phyloP scores from a whole-genome alignment of 2,113 vertebrate species.

The Cyprinodon brontotheroides region DNA sequence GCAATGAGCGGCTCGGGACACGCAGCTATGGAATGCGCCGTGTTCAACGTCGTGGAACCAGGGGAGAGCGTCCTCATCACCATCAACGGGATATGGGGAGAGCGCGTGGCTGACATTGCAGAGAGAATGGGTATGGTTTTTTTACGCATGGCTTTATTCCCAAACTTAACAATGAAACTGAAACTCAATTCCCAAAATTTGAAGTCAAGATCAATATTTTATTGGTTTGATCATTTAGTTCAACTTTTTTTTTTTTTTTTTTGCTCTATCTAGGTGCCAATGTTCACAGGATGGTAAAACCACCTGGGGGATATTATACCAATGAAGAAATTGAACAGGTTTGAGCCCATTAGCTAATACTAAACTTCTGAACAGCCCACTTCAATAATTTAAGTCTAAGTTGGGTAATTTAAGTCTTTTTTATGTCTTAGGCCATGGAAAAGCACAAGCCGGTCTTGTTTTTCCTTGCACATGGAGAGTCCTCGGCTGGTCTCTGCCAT shows the following conservation, averaged over 20 bases:
- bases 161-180: background rate
- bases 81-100: constrained; percentile 91
- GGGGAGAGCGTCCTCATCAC: constrained; percentile 86
- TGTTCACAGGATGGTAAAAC: constrained; percentile 84
- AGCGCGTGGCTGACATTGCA: constrained; percentile 87
- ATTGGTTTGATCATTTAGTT: background rate
- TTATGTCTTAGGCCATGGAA: constrained; percentile 78
- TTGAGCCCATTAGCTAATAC: background rate
- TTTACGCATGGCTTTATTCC: constrained; percentile 39
- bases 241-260: background rate
- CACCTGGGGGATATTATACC: constrained; percentile 83
- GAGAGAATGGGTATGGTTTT: constrained; percentile 65
- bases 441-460: constrained; percentile 87
- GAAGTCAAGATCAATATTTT: background rate
- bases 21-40: constrained; percentile 90
- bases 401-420: background rate
- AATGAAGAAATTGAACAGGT: constrained; percentile 89
- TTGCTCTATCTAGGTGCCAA: constrained; percentile 80
- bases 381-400: background rate
- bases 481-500: constrained; percentile 89
- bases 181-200: background rate
- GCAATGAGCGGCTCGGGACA: constrained; percentile 90
- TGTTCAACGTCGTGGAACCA: constrained; percentile 86
- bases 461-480: constrained; percentile 95
- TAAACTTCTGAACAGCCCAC: background rate